Conservation (phyloP, 1,140 invertebrate genomes). For the Drosophila tristis region DNA sequence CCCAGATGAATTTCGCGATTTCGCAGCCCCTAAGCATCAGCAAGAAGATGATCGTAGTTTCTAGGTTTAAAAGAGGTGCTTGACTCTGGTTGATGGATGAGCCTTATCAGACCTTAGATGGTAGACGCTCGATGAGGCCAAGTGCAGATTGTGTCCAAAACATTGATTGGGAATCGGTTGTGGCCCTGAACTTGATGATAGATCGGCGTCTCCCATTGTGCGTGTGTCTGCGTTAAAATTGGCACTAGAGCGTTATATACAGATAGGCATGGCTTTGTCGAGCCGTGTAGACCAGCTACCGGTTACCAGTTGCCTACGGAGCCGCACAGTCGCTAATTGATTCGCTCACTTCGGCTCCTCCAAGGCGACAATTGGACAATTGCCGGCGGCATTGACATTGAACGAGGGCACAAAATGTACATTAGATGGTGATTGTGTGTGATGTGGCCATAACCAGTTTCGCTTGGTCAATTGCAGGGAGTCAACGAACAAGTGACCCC, state of each 20-base stretch:
- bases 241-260: slow-evolving; percentile 54
- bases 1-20: slow-evolving; percentile 9
- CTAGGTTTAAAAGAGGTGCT: slow-evolving; percentile 8
- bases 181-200: slow-evolving; percentile 50
- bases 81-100: slow-evolving; percentile 19
- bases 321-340: slow-evolving; percentile 46
- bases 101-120: slow-evolving; percentile 20
- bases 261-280: background rate
- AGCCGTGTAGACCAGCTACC: slow-evolving; percentile 32
- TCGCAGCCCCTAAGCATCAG: slow-evolving; percentile 11
- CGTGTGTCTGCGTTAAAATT: slow-evolving; percentile 50
- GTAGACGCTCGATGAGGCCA: slow-evolving; percentile 38
- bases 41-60: slow-evolving; percentile 15
- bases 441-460: slow-evolving; percentile 40
- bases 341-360: slow-evolving; percentile 38
- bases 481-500: slow-evolving; percentile 45
- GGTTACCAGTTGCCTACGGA: slow-evolving; percentile 48
- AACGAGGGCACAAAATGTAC: slow-evolving; percentile 45
- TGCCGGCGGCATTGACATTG: slow-evolving; percentile 34
- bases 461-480: slow-evolving; percentile 37
- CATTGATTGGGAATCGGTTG: slow-evolving; percentile 12
- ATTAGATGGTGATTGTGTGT: slow-evolving; percentile 14
- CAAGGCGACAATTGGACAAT: slow-evolving; percentile 51
- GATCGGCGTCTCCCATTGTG: slow-evolving; percentile 12
- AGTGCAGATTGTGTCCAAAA: slow-evolving; percentile 9